Base-by-base conservation (phyloP, 1,140 invertebrate species). In the Papilio polytes region DNA sequence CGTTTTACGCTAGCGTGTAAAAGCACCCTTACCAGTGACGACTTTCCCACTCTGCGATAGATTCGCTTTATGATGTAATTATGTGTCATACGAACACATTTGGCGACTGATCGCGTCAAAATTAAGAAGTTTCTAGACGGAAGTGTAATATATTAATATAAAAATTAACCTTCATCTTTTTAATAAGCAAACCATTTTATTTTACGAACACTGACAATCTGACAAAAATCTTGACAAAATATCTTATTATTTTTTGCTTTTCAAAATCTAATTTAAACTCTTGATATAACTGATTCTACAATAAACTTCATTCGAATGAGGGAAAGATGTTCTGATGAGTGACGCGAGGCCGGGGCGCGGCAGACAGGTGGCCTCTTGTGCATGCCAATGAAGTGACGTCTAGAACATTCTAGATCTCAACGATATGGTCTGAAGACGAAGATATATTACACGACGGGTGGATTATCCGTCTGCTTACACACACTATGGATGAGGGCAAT, bases 61-160 rank as follows among this genome's bases (percentile, higher is more conserved):
- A 70, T 70, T 70, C 63, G 22, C 26, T 70, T 70, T 31, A 70
- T 70, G 63, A 70, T 70, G 63, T 70, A 70, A 70, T 70, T 31
- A 66, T 66, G 63, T 70, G 26, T 70, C 63, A 70, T 31, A 70
- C 2, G 63, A 15, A 26, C 26, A 70, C 22, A 70, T 20, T 36
- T 31, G 63, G 63, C 63, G 59, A 26, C 10, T 18, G 63, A 18
- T 31, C 26, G 6, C 26, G 63, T 70, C 12, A 70, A 70, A 70
- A 31, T 26, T 31, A 15, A 31, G 26, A 70, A 70, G 63, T 70
- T 70, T 70, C 63, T 15, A 70, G 63, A 26, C 56, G 22, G 59
- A 70, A 70, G 26, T 26, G 18, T 13, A 70, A 56, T 20, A 9
- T 56, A 56, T 56, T 56, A 20, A 56, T 56, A 56, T 8, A 56